These are phyloP conservation scores for Monoplex corrugatus DNA, from an alignment of 2,888 invertebrate species.

Conservation along the genomic window DNA sequence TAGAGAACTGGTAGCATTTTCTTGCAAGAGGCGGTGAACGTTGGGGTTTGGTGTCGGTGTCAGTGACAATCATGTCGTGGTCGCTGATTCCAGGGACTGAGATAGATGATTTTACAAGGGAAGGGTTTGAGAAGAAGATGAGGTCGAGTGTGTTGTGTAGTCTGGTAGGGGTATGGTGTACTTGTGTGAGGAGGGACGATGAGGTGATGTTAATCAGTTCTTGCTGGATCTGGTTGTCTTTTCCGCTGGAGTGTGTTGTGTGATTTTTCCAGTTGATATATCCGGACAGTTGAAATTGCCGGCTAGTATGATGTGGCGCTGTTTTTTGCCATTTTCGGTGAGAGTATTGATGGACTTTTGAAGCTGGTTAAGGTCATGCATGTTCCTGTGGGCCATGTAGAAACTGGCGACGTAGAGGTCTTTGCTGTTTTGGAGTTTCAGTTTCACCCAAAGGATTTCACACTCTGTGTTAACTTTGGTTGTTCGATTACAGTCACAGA, in stretches of 20 bases:
- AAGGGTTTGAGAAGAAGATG: slow-evolving; percentile 8
- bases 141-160: background rate
- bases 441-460: slow-evolving; percentile 13
- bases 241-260: slow-evolving; percentile 12
- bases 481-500: no score
- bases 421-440: slow-evolving; percentile 14
- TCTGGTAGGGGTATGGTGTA: background rate
- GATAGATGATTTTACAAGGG: slow-evolving; percentile 17
- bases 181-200: background rate
- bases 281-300: slow-evolving; percentile 21
- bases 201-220: background rate
- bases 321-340: slow-evolving; percentile 6
- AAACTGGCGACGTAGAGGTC: background rate
- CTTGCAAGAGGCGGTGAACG: background rate
- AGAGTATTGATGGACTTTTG: background rate
- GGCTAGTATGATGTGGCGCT: slow-evolving; percentile 12
- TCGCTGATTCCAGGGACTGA: slow-evolving; percentile 5
- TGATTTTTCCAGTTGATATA: slow-evolving; percentile 21
- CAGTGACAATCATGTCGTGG: slow-evolving; percentile 8
- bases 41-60: slow-evolving; percentile 24
- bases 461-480: background rate
- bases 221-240: slow-evolving; percentile 5
- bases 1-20: background rate
- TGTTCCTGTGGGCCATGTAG: background rate
- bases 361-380: slow-evolving; percentile 20